These are phyloP conservation scores for Paracentrotus lividus DNA, from an alignment of 53 echinoderm and acorn worm genomes.

Conservation along the genomic window DNA sequence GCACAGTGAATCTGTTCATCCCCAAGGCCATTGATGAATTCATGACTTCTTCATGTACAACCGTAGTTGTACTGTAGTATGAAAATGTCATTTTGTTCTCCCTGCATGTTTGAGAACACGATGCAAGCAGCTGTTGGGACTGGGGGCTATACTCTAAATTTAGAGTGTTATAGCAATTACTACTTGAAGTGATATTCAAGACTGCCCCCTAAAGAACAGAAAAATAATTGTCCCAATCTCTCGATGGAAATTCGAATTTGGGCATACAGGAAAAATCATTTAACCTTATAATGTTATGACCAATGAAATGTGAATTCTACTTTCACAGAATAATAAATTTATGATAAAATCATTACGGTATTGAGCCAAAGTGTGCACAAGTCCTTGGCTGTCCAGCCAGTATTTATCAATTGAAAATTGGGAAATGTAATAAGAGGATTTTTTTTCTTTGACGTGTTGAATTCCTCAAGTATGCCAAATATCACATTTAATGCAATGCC, in stretches of 20 bases:
- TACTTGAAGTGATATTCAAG: slow-evolving; percentile 27
- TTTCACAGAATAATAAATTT: neutral
- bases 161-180: slow-evolving; percentile 4
- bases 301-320: neutral
- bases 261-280: neutral
- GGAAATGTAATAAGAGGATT: neutral
- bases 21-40: neutral
- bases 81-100: neutral
- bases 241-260: neutral
- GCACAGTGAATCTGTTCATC: neutral
- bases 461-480: slow-evolving; percentile 19
- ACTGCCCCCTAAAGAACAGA: neutral
- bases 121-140: slow-evolving; percentile 32
- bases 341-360: too few relatives aligned
- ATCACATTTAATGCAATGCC: neutral
- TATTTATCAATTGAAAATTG: neutral
- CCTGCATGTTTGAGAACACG: neutral
- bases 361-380: neutral
- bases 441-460: too few relatives aligned
- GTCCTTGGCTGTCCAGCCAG: neutral
- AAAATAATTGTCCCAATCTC: neutral
- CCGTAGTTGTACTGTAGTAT: neutral
- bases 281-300: neutral
- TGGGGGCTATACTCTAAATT: neutral
- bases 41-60: too few relatives aligned